Base-by-base conservation (phyloP, 1,140 invertebrate genomes). In the Octopus sinensis region DNA sequence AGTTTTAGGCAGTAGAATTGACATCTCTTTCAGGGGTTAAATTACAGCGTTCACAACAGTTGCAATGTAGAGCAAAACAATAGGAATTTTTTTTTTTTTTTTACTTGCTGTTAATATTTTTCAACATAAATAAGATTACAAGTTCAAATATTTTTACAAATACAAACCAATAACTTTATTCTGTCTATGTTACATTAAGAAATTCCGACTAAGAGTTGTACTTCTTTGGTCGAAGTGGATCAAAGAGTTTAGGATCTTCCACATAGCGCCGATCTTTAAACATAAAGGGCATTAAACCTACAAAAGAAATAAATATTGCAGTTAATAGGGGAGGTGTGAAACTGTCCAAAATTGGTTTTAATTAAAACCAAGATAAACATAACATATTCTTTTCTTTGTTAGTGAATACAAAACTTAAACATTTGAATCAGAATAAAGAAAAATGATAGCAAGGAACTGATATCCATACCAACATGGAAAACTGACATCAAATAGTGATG, bases 261-360 rank as follows among this genome's bases (percentile, higher is more conserved):
- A 87, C 54, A 80, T 84, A 87, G 51, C 83, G 79, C 17, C 82
- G 76, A n/a, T 83, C 76, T 73, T 87, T 87, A 51, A 82, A 78
- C 13, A 84, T 80, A 13, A 71, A 80, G 30, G 85, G 83, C 86
- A 87, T 86, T 12, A 79, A 86, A 82, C 86, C 86, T 84, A 82
- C 68, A 82, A 83, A 30, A 78, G 54, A 81, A 79, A 10, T 56
- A 81, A 43, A 71, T 81, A 30, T 62, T 53, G 17, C 9, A 62
- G 56, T 62, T 17, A 62, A 12, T 2, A 62, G 17, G 9, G 17
- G 30, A 73, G 17, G 68, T n/a, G 30, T n/a, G 30, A 6, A 13
- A 73, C 17, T n/a, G 13, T 73, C 30, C 30, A 17, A 17, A 73
- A 9, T 1, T 62, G 9, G 9, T 9, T 62, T 62, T 62, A 62